Evolutionary conservation across 2,797 vertebrate species (phyloP), one percentile per base, ranked within the genome.

Genomic region (Numenius phaeopus): DNA sequence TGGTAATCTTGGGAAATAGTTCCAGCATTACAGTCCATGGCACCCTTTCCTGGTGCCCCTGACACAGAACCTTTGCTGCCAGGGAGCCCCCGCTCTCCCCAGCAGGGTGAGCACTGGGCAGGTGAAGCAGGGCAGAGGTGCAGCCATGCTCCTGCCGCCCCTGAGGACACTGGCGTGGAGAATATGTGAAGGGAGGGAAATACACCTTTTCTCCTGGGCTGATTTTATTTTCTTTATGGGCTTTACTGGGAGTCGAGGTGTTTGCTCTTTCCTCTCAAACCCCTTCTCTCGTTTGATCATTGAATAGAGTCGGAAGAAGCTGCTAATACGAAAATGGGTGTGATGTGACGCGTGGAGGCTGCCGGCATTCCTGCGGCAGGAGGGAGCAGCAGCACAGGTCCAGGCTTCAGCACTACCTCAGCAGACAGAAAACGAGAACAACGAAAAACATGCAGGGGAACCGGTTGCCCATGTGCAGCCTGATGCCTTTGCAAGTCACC

Each of bases 1-100:
- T 92, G 83, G 79, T 91, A 94, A n/a, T 70, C 75, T 90, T 73
- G 67, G 85, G 70, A 87, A 94, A 85, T 49, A 84, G 86, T 72
- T 90, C 70, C 91, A 85, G 39, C 37, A 52, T 57, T 52, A 44
- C 7, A n/a, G 39, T 3, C 39, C 69, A 6, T 3, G 3, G 37
- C 52, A 23, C 32, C 8, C 32, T 32, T 16, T 19, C 22, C 22
- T 4, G 1, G 32, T 18, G 30, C 12, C 69, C 54, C 50, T 6
- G 6, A 8, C 4, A 10, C 66, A 30, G 22, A 37, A 40, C 57
- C 7, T 17, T 22, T 13, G 46, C 39, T 14, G 69, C 39, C 24
- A n/a, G 49, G 42, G 11, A 26, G 23, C 29, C 42, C 59, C 42
- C 4, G 5, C n/a, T 37, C 17, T 18, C 27, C 58, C 30, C 7